A percentile compares a stretch with the other conserved stretches of the same genome.
These are phyloP conservation scores for Clarias pachynema DNA, from an alignment of 2,797 vertebrate species.

Conservation along the genomic window DNA sequence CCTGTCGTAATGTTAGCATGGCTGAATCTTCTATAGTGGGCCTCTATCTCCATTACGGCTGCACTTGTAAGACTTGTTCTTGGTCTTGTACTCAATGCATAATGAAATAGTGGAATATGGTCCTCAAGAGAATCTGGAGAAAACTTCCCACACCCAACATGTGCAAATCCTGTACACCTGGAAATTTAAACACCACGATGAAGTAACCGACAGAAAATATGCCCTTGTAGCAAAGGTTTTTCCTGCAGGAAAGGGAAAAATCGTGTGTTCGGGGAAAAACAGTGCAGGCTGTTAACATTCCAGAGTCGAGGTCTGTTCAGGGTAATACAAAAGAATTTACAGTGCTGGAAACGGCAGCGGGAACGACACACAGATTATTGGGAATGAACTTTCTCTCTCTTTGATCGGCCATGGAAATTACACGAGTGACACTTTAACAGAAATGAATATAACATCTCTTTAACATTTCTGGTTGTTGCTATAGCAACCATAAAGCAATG, in stretches of 20 bases:
- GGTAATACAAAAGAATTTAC: slow-evolving; percentile 37
- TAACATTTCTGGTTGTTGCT: background rate
- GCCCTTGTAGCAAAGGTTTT: slow-evolving; percentile 4
- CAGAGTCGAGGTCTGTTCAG: slow-evolving; percentile 39
- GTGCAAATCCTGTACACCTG: slow-evolving; percentile 4
- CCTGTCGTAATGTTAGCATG: background rate
- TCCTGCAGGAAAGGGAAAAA: background rate
- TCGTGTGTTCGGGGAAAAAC: slow-evolving; percentile 28
- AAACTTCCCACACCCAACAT: background rate
- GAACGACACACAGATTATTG: background rate
- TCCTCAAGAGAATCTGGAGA: background rate
- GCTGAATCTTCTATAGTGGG: background rate
- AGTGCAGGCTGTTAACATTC: slow-evolving; percentile 51
- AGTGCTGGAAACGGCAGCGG: slow-evolving; percentile 18
- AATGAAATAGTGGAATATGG: too few relatives aligned
- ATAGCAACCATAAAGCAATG: background rate
- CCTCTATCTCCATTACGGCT: background rate
- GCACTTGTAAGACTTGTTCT: background rate
- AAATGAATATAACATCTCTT: background rate
- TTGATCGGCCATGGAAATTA: background rate
- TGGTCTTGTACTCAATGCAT: background rate
- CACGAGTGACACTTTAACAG: background rate
- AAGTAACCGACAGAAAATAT: slow-evolving; percentile 30
- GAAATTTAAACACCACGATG: background rate
- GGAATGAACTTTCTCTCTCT: background rate